These are phyloP conservation scores for Scaptomyza caliginosa DNA, from an alignment of 2,888 invertebrate species.

Conservation along the genomic window DNA sequence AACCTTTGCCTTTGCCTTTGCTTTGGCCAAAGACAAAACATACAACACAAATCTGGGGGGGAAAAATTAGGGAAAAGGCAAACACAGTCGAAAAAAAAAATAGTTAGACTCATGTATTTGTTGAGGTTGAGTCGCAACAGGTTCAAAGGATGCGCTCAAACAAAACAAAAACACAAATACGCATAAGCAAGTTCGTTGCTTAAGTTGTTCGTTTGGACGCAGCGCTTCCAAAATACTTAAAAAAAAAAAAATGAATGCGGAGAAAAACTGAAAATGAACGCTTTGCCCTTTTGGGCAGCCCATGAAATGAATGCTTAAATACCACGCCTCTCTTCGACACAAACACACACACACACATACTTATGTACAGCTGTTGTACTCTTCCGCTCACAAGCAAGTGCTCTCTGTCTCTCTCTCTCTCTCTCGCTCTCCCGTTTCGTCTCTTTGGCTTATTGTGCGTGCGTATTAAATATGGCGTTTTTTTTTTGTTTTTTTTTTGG, in stretches of 20 bases:
- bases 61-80: constrained; percentile 46
- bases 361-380: constrained; percentile 19
- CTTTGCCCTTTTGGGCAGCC: constrained; percentile 64
- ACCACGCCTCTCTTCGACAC: constrained; percentile 66
- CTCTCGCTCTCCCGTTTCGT: constrained; percentile 6
- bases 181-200: constrained; percentile 51
- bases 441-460: constrained; percentile 28
- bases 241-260: not conserved
- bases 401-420: constrained; percentile 33
- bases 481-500: constrained; percentile 22
- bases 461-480: constrained; percentile 67
- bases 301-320: constrained; percentile 69
- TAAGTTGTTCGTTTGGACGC: constrained; percentile 55
- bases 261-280: constrained; percentile 62
- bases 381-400: constrained; percentile 22
- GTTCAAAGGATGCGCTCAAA: constrained; percentile 76
- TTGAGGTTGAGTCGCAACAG: constrained; percentile 72
- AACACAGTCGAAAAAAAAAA: constrained; percentile 52
- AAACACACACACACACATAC: constrained; percentile 21
- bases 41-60: not conserved
- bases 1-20: constrained; percentile 34
- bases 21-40: constrained; percentile 28
- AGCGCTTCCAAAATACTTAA: constrained; percentile 13
- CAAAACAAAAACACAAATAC: constrained; percentile 1
- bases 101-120: constrained; percentile 61